Evolutionary conservation across 2,888 invertebrate genomes (phyloP), one percentile per base, ranked within the genome.

Genomic region (Gerris lacustris): DNA sequence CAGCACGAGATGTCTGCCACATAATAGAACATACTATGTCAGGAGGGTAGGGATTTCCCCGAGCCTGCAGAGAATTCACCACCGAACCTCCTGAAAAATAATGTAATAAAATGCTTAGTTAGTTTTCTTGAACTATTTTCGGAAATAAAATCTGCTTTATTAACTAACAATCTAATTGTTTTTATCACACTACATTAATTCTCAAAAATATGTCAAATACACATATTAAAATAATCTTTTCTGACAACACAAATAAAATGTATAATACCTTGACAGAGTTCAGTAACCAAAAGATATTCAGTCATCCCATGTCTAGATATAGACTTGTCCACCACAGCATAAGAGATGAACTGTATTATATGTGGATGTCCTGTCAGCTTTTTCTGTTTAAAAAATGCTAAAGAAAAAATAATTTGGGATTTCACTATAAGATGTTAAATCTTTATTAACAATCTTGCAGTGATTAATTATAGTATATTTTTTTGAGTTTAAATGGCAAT

Each of bases 271-370:
- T 90, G 86, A 82, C 97, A 98, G 47, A 96, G 83, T 82, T 98
- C 97, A 9, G 95, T 96, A 67, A 98, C 85, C 73, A 98, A 82
- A 77, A 96, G 84, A 83, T 92, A 98, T 81, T 97, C 97, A 66
- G 89, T 87, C 82, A 91, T 89, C 9, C 91, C 91, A 82, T 91
- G 90, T 69, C 84, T 85, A 44, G 91, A 90, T 78, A 89, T 87
- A 66, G 87, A 83, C 81, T 90, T 91, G 79, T 91, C 90, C 79
- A 90, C 88, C 80, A 88, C 88, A 45, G 86, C 84, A 69, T 94
- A 94, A 69, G 93, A 89, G 77, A 94, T 86, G 81, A 92, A 96
- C 80, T 92, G 88, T 75, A 97, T 92, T 76, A 98, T 88, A 80
- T 96, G 91, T 55, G 91, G 88, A 81, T 98, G 96, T 7, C 95